These are phyloP conservation scores for Phalacrocorax carbo DNA, from an alignment of 2,113 vertebrate species.

Conservation along the genomic window DNA sequence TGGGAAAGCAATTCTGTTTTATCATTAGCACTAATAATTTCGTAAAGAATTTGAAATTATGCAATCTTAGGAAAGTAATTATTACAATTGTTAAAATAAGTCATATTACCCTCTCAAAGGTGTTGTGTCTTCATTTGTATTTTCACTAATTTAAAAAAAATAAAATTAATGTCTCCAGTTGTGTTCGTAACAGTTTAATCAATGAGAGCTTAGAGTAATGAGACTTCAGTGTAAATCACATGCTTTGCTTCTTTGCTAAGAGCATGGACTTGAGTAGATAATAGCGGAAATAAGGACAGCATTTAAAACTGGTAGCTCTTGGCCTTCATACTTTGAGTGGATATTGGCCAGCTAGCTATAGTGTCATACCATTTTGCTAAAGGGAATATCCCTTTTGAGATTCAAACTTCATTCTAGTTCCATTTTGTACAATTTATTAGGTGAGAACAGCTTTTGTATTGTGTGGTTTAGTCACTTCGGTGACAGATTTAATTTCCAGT, in stretches of 20 bases:
- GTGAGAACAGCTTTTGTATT: constrained; percentile 28
- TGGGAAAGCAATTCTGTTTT: neutral
- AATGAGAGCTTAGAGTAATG: neutral
- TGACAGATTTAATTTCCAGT: constrained; percentile 66
- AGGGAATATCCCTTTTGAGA: constrained; percentile 9
- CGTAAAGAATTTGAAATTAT: neutral
- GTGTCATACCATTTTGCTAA: neutral
- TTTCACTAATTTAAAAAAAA: neutral
- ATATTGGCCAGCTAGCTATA: neutral
- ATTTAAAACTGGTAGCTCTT: neutral
- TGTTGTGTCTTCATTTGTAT: neutral
- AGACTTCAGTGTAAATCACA: neutral
- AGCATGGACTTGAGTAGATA: neutral
- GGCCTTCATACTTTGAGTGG: neutral
- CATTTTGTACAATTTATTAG: constrained; percentile 33
- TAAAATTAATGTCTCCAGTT: neutral
- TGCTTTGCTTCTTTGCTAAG: neutral
- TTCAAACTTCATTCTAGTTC: constrained; percentile 14
- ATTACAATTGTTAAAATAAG: neutral
- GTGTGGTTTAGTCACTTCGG: neutral
- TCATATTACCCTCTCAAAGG: neutral
- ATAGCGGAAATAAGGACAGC: neutral
- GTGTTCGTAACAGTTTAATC: neutral
- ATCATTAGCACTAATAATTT: neutral
- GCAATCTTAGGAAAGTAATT: neutral